phyloP scores from a whole-genome alignment of 2,797 vertebrate species.

The Macrochelys suwanniensis region DNA sequence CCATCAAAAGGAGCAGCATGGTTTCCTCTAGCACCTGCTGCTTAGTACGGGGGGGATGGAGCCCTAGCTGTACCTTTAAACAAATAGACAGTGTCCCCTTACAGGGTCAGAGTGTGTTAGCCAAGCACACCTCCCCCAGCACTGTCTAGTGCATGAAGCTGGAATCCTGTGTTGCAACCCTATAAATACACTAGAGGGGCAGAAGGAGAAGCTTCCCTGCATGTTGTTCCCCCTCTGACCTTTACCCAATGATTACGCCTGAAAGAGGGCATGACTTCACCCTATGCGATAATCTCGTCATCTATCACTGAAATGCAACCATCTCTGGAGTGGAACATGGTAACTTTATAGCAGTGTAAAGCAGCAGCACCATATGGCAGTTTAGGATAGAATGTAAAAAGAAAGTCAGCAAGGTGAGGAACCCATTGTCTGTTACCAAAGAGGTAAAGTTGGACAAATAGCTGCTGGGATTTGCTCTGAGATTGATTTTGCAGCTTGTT shows the following conservation, averaged over 20 bases:
- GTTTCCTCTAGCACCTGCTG: not conserved
- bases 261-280: not conserved
- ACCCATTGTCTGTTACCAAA: not conserved
- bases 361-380: not conserved
- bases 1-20: not conserved
- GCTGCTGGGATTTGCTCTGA: not conserved
- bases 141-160: not conserved
- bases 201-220: not conserved
- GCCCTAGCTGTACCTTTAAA: not conserved
- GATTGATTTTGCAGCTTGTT: not conserved
- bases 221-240: not conserved
- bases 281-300: not conserved
- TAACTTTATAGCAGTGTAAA: not conserved
- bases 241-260: not conserved
- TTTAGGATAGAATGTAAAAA: not conserved
- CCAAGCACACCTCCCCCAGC: not conserved
- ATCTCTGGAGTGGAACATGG: not conserved
- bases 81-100: not conserved
- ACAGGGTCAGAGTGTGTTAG: not conserved
- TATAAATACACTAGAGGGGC: not conserved
- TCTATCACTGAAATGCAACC: not conserved
- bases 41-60: not conserved
- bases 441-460: not conserved
- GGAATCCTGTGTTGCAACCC: not conserved
- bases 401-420: not conserved